These are phyloP conservation scores for Caloenas nicobarica DNA, from an alignment of 2,113 vertebrate genomes.

Conservation along the genomic window DNA sequence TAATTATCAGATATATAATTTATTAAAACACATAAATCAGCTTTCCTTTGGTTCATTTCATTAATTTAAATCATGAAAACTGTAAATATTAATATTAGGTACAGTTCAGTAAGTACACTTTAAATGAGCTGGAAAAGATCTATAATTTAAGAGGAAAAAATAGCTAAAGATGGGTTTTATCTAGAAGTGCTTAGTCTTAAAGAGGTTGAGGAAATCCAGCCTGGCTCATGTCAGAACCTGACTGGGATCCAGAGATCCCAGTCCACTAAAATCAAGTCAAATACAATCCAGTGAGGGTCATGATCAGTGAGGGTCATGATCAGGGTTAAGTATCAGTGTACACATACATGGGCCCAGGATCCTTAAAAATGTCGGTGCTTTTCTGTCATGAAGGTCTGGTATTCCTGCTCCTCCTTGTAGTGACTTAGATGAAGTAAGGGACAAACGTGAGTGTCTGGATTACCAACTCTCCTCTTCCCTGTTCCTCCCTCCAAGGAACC, in stretches of 20 bases:
- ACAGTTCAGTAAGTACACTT: not conserved
- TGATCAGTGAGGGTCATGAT: not conserved
- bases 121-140: not conserved
- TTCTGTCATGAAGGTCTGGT: not conserved
- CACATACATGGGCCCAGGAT: not conserved
- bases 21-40: conserved; percentile 5
- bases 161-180: not conserved
- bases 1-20: not conserved
- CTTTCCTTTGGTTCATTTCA: conserved; percentile 6
- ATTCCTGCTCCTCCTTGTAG: not conserved
- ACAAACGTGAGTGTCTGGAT: not conserved
- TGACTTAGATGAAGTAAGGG: not conserved
- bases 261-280: not conserved
- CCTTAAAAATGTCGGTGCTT: not conserved
- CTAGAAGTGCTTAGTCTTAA: not conserved
- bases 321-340: not conserved
- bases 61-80: conserved; percentile 24
- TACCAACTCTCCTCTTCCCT: not conserved
- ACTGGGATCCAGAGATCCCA: not conserved
- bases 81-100: conserved; percentile 27
- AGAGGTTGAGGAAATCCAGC: not conserved
- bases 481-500: not conserved
- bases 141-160: not conserved
- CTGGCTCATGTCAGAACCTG: not conserved
- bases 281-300: not conserved